phyloP scores from a whole-genome alignment of 2,888 invertebrate species.

The Mylabris sibirica region DNA sequence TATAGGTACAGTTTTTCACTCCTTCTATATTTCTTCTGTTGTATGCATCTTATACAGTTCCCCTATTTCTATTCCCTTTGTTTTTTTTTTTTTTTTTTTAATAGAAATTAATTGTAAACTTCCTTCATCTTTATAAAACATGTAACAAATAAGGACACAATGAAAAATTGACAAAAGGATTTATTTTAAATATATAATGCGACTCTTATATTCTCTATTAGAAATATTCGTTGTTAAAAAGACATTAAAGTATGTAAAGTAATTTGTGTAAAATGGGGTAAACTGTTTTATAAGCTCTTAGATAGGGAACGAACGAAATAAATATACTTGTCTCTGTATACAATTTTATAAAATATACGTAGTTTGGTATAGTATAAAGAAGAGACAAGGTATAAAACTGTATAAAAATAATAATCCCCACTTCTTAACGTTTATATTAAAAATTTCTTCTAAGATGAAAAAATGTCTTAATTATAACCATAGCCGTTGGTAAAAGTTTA shows the following conservation, averaged over 20 bases:
- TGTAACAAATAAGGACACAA: background rate
- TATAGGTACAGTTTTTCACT: background rate
- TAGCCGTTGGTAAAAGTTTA: constrained; percentile 1
- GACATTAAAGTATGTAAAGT: constrained; percentile 8
- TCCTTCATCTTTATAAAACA: background rate
- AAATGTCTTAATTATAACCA: constrained; percentile 21
- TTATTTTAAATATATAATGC: background rate
- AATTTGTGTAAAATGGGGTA: constrained; percentile 1
- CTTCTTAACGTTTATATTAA: constrained; percentile 20
- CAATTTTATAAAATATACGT: background rate
- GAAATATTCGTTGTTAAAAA: constrained; percentile 16
- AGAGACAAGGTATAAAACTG: background rate
- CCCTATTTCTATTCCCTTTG: background rate
- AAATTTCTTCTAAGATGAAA: constrained; percentile 21
- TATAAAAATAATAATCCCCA: constrained; percentile 5
- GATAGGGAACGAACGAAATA: constrained; percentile 4
- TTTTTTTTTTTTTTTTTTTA: background rate
- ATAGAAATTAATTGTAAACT: background rate
- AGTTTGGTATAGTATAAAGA: background rate
- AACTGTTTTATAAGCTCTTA: constrained; percentile 3
- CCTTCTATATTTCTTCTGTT: background rate
- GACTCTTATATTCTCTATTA: constrained; percentile 14
- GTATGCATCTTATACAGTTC: background rate
- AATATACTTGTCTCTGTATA: background rate
- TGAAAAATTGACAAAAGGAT: background rate